Base-by-base conservation (phyloP, 1,140 invertebrate species). In the Drosophila serrata region DNA sequence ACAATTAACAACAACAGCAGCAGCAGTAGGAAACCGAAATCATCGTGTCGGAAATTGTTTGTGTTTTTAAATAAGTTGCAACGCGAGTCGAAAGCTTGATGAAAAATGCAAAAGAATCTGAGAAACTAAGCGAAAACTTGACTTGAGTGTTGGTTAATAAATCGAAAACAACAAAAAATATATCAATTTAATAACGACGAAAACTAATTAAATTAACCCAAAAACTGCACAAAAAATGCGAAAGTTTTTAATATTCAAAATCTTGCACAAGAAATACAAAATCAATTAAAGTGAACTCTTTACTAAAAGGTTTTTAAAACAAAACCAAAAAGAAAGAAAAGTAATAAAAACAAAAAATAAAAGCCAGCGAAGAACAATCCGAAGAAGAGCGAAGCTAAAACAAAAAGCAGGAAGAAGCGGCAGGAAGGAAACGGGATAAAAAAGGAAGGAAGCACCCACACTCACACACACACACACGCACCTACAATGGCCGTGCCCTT, bases 401-500 rank as follows among this genome's bases (percentile, higher is more conserved):
- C 22, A 67, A 60, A 75, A 60, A 73, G 27, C 42, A 58, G 69
- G 58, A 53, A 60, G n/a, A 56, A 63, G 55, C 43, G 42, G 61
- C 57, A 67, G 53, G 73, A 61, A 53, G 51, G 27, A 64, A 69
- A 63, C 42, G 49, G 61, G 68, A 79, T 63, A 53, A 75, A 35
- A 61, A 35, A 61, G 69, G 48, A 79, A 61, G 37, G 49, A 55
- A 55, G 33, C 51, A 55, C 46, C 39, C 60, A 33, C 24, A 24
- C 24, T 4, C 60, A 33, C 33, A 43, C 40, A 37, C 67, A 37
- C 51, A 63, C 53, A 67, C 58, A 79, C 58, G 68, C 40, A 40
- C 22, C 22, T 61, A 80, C 51, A 75, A 93, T 93, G 92, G 92
- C 92, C 74, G 90, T 92, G 87, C 90, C 90, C 79, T 93, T 93